phyloP scores from a whole-genome alignment of 2,113 vertebrate genomes.

The Zootoca vivipara region DNA sequence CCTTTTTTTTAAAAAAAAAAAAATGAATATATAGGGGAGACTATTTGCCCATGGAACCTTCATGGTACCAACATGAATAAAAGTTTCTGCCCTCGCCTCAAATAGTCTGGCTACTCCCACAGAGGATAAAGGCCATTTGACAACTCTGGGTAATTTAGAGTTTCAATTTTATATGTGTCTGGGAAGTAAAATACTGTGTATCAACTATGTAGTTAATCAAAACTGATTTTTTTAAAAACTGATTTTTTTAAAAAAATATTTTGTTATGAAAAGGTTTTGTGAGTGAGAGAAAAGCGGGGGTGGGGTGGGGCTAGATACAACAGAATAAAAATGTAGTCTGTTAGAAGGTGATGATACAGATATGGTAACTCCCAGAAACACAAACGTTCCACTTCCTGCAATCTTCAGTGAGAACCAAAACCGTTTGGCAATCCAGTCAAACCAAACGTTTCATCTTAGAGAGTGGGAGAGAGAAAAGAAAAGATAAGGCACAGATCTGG shows the following conservation, averaged over 20 bases:
- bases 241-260: not conserved
- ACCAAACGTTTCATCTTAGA: not conserved
- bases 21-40: not conserved
- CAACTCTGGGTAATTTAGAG: not conserved
- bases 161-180: not conserved
- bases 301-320: not conserved
- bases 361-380: not conserved
- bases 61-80: not conserved
- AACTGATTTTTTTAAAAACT: not conserved
- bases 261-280: no score
- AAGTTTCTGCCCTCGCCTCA: not conserved
- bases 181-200: no score
- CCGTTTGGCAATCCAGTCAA: constrained; percentile 27
- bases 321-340: not conserved
- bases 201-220: not conserved
- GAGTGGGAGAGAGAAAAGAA: not conserved
- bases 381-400: not conserved
- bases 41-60: not conserved
- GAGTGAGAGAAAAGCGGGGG: not conserved
- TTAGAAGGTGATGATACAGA: not conserved
- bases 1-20: not conserved
- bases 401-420: not conserved
- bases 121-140: not conserved
- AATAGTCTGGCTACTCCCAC: not conserved
- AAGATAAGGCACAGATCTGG: not conserved